Conservation (phyloP, 2,113 vertebrate genomes). For the Ochotona curzoniae region DNA sequence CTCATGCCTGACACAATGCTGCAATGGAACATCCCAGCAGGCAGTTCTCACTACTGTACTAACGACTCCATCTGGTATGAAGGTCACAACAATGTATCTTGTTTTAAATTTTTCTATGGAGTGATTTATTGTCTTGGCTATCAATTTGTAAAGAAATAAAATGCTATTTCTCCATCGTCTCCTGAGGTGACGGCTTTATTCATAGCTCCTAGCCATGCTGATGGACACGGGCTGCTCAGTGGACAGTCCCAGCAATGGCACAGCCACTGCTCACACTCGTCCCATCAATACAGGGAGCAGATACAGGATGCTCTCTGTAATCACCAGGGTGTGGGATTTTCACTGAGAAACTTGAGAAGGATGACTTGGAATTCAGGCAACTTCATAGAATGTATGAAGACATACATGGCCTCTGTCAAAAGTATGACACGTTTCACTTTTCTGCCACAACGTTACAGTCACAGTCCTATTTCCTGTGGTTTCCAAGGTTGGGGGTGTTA, state of each 20-base stretch:
- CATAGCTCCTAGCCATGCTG: neutral
- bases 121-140: slow-evolving; percentile 83
- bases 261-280: neutral
- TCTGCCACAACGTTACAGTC: neutral
- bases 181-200: slow-evolving; percentile 74
- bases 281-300: neutral
- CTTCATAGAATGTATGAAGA: neutral
- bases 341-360: neutral
- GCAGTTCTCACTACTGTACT: slow-evolving; percentile 66
- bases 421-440: neutral
- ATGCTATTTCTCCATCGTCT: slow-evolving; percentile 78
- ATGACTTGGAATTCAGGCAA: neutral
- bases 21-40: slow-evolving; percentile 68
- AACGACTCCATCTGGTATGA: slow-evolving; percentile 69
- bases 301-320: neutral
- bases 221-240: accelerated
- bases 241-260: neutral
- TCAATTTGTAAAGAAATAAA: slow-evolving; percentile 84
- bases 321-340: neutral
- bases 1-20: slow-evolving; percentile 76
- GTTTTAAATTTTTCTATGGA: slow-evolving; percentile 82
- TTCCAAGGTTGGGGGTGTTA: neutral
- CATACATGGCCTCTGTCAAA: neutral
- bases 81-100: slow-evolving; percentile 76
- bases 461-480: neutral